A percentile compares a stretch with the other conserved stretches of the same genome.
These are phyloP conservation scores for Tiaroga cobitis DNA, from an alignment of 2,797 vertebrate species.

Conservation along the genomic window DNA sequence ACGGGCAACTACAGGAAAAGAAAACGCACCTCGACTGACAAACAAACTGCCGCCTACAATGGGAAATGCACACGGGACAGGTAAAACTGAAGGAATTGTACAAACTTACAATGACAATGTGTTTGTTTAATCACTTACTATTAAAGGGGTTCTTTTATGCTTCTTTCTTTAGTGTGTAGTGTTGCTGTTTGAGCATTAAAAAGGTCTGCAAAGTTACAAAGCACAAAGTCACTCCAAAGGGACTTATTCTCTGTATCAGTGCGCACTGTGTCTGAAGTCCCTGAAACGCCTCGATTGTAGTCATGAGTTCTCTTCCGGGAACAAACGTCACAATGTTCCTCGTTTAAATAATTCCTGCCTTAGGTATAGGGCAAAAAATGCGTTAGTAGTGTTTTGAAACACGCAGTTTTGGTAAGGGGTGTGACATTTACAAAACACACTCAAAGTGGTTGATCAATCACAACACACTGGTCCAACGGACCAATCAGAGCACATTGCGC, in stretches of 20 bases:
- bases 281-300: background rate
- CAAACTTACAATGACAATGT: background rate
- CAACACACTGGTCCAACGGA: background rate
- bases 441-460: background rate
- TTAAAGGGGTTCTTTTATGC: background rate
- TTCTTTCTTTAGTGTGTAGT: background rate
- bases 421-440: background rate
- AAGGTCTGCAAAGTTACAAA: background rate
- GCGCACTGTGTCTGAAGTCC: background rate
- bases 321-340: background rate
- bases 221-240: background rate
- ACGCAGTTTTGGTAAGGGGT: background rate
- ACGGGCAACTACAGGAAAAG: conserved; percentile 69
- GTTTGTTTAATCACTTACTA: background rate
- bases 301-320: background rate
- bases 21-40: conserved; percentile 61
- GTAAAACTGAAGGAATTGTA: conserved; percentile 59
- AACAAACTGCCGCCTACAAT: conserved; percentile 28
- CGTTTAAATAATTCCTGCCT: background rate
- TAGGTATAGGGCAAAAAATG: background rate
- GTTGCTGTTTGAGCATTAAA: background rate
- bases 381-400: background rate
- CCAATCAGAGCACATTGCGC: background rate
- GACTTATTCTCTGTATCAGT: background rate
- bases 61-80: conserved; percentile 46